Base-by-base conservation (phyloP, 1,140 invertebrate genomes). In the Spodoptera litura region DNA sequence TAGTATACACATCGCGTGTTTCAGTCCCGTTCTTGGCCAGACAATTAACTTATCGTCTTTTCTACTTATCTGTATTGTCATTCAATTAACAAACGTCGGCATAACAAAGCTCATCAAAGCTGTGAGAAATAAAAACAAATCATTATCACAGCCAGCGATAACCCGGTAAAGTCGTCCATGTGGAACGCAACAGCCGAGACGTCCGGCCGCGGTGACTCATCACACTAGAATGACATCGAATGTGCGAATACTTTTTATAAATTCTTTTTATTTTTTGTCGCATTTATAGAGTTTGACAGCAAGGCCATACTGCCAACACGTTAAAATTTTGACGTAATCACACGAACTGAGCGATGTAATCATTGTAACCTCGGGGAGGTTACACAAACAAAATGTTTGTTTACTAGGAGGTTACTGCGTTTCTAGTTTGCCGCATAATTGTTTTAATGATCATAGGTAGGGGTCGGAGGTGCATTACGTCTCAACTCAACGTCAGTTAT, bases 121-220 rank as follows among this genome's bases (percentile, higher is more conserved):
- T 74, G 70, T 83, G 77, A 76, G 79, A 81, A 85, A 85, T 85
- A 88, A 85, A 89, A 87, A 86, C 84, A 89, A 87, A 86, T 76
- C 80, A 80, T 87, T 87, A 88, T 87, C 82, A 72, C 58, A 51
- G 66, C 56, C 44, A 56, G 61, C 71, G 87, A 89, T 89, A 87
- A 87, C 81, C 87, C 81, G 79, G 78, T 83, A 83, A 84, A 83
- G 79, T 56, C 79, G 80, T 71, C 61, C 62, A 74, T 72, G 75
- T 78, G 73, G 74, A 82, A 75, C 74, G 64, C 64, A 59, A 62
- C 81, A 76, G n/a, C 53, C 56, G 68, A 86, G 61, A 83, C 83
- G 85, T 84, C 83, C 80, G 85, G 78, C 56, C 75, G 44, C 78
- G 49, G 62, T 91, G 90, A 91, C 84, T 91, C 88, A 89, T 85